These are phyloP conservation scores for Brachynemurus nebulosus DNA, from an alignment of 2,888 invertebrate species.

Conservation along the genomic window DNA sequence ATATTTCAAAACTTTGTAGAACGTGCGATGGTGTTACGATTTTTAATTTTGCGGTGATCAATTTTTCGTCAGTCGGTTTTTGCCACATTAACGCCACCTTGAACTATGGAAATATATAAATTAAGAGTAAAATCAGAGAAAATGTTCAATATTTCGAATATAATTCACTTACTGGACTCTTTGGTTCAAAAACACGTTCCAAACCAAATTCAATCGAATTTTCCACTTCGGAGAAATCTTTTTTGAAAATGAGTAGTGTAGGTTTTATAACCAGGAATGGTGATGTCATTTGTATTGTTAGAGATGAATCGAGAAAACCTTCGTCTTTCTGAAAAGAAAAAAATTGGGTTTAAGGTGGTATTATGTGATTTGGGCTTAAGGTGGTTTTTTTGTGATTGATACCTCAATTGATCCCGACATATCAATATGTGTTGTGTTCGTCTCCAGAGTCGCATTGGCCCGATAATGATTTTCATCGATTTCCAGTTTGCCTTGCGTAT, in stretches of 20 bases:
- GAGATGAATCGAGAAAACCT: conserved; percentile 45
- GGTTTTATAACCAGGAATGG: conserved; percentile 48
- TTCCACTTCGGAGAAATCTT: conserved; percentile 50
- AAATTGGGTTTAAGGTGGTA: background rate
- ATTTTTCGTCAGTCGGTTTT: background rate
- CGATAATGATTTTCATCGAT: conserved; percentile 36
- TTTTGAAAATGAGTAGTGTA: conserved; percentile 48
- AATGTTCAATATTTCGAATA: background rate
- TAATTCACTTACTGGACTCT: background rate
- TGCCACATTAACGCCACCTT: conserved; percentile 2
- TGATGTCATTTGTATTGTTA: conserved; percentile 51
- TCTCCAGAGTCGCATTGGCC: conserved; percentile 35
- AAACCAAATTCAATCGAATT: conserved; percentile 49
- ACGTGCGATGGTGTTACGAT: conserved; percentile 6
- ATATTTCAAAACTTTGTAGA: conserved; percentile 2
- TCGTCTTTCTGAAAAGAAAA: conserved; percentile 39
- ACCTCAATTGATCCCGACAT: conserved; percentile 41
- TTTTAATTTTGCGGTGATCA: background rate
- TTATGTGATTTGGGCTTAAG: background rate
- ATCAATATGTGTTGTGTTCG: conserved; percentile 35
- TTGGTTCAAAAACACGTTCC: conserved; percentile 28
- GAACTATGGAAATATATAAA: background rate
- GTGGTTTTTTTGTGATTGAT: conserved; percentile 16
- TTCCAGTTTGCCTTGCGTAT: conserved; percentile 32
- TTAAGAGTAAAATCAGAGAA: background rate